These are phyloP conservation scores for Gobiocypris rarus DNA, from an alignment of 2,113 vertebrate species.

Conservation along the genomic window DNA sequence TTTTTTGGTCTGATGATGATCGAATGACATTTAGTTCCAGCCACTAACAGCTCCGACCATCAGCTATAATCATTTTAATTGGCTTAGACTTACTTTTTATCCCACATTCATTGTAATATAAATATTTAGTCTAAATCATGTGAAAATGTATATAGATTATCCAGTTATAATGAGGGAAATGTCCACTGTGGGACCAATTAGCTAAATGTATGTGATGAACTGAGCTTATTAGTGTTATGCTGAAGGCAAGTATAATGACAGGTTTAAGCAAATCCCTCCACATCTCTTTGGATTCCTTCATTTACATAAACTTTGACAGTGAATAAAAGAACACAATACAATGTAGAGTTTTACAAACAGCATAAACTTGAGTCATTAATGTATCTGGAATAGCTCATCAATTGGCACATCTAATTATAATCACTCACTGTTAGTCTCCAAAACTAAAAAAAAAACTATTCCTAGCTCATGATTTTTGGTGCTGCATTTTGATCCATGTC, in stretches of 20 bases:
- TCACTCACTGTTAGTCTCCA: not conserved
- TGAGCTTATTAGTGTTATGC: constrained; percentile 13
- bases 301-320: constrained; percentile 13
- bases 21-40: not conserved
- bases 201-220: constrained; percentile 20
- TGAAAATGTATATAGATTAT: constrained; percentile 22
- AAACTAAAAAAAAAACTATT: not conserved
- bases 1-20: not conserved
- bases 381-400: not conserved
- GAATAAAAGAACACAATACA: constrained; percentile 1
- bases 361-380: not conserved
- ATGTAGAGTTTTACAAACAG: not conserved
- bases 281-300: constrained; percentile 3
- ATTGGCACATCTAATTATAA: not conserved
- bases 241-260: constrained; percentile 24
- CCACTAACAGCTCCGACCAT: constrained; percentile 7
- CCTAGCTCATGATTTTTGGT: not conserved
- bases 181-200: constrained; percentile 27
- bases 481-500: not conserved
- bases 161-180: constrained; percentile 10
- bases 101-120: not conserved
- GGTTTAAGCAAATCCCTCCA: constrained; percentile 13
- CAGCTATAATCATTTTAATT: not conserved
- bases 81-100: not conserved
- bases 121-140: constrained; percentile 23